Conservation (phyloP, 2,113 vertebrate species). For the Porphyrio hochstetteri region DNA sequence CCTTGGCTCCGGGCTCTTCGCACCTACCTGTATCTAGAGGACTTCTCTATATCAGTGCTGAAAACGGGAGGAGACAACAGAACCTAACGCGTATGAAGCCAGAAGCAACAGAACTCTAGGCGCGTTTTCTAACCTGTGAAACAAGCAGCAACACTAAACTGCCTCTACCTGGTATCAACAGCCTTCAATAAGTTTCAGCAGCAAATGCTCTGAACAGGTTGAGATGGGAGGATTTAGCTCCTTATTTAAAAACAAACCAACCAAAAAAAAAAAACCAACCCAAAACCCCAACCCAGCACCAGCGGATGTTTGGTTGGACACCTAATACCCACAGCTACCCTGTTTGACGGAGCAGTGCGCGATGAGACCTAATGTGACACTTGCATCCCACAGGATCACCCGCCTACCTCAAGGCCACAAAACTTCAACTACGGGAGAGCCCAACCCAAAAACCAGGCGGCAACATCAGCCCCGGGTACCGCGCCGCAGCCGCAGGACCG, state of each 20-base stretch:
- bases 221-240: not conserved
- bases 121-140: not conserved
- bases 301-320: not conserved
- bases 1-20: not conserved
- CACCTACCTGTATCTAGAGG: rapidly evolving
- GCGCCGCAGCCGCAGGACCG: rapidly evolving
- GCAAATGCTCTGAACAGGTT: not conserved
- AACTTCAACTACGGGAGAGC: rapidly evolving
- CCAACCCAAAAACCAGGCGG: not conserved
- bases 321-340: not conserved
- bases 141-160: not conserved
- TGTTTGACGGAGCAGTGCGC: not conserved
- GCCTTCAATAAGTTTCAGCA: not conserved
- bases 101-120: not conserved
- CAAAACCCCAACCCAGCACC: no score
- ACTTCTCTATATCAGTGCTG: not conserved
- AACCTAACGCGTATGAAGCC: not conserved
- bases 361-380: not conserved
- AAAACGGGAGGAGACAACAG: not conserved
- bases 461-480: rapidly evolving
- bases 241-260: no score
- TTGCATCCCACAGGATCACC: rapidly evolving
- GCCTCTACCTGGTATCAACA: not conserved
- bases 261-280: no score
- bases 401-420: rapidly evolving